These are phyloP conservation scores for Synergus itoensis DNA, from an alignment of 2,888 invertebrate genomes.

Conservation along the genomic window DNA sequence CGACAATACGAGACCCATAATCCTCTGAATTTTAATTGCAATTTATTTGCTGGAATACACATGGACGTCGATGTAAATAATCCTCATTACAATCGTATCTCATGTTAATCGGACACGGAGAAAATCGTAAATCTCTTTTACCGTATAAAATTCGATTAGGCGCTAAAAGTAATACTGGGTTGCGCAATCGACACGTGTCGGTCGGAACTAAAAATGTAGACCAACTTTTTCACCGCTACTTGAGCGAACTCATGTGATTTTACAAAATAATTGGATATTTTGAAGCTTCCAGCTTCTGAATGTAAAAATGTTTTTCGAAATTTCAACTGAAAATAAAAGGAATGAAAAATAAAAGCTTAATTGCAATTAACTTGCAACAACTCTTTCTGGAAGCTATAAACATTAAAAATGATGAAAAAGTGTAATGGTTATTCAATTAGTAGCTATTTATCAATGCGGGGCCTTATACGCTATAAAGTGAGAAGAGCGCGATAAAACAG, in stretches of 20 bases:
- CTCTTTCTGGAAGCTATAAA: no score
- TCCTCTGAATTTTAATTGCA: constrained; percentile 38
- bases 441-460: neutral
- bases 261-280: no score
- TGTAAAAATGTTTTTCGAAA: no score
- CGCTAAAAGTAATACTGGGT: constrained; percentile 23
- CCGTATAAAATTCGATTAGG: constrained; percentile 38
- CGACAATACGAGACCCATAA: neutral
- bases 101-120: constrained; percentile 30
- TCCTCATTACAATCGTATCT: constrained; percentile 38
- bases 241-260: no score
- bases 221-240: no score
- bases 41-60: constrained; percentile 18
- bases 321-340: no score
- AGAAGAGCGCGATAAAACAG: neutral
- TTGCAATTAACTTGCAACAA: no score
- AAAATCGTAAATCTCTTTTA: constrained; percentile 22
- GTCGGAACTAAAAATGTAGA: neutral
- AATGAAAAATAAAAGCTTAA: no score
- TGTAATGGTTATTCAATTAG: no score
- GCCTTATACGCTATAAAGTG: neutral
- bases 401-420: no score
- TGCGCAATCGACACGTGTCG: constrained; percentile 20
- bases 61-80: constrained; percentile 27
- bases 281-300: no score